Evolutionary conservation across 2,888 invertebrate species (phyloP).

Genomic region (Nematopogon swammerdamellus): DNA sequence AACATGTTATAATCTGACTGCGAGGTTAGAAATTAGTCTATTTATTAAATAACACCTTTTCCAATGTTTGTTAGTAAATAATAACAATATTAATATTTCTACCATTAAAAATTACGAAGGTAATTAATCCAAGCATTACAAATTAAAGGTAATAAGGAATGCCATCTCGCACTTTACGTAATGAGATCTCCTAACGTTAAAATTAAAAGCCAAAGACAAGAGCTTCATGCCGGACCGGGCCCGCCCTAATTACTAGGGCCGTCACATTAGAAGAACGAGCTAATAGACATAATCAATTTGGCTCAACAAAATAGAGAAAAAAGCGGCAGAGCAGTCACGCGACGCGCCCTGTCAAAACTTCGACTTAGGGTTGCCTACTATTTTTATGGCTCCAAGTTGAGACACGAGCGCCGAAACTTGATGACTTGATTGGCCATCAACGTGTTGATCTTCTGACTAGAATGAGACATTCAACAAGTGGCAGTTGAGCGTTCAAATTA

Average conservation of each 20-base stretch:
- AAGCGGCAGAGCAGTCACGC: constrained; percentile 36
- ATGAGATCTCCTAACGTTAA: neutral
- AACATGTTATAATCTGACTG: no score
- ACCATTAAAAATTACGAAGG: no score
- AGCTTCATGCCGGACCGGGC: constrained; percentile 5
- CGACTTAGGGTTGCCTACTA: constrained; percentile 12
- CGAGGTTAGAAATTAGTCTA: no score
- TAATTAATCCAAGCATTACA: no score
- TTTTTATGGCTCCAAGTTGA: neutral
- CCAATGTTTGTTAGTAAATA: no score
- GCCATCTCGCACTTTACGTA: neutral
- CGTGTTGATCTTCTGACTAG: neutral
- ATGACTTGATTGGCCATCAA: neutral
- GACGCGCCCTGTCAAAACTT: constrained; percentile 31
- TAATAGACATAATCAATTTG: constrained; percentile 41
- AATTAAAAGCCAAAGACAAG: neutral
- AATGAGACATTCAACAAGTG: neutral
- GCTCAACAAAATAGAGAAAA: constrained; percentile 21
- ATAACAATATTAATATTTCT: no score
- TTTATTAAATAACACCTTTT: no score
- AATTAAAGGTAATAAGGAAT: neutral
- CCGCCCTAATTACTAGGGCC: constrained; percentile 26
- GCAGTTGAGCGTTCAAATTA: no score
- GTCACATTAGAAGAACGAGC: constrained; percentile 32
- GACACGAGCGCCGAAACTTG: no score